Evolutionary conservation across 2,888 invertebrate genomes (phyloP).

Genomic region (Criorhina ranunculi): DNA sequence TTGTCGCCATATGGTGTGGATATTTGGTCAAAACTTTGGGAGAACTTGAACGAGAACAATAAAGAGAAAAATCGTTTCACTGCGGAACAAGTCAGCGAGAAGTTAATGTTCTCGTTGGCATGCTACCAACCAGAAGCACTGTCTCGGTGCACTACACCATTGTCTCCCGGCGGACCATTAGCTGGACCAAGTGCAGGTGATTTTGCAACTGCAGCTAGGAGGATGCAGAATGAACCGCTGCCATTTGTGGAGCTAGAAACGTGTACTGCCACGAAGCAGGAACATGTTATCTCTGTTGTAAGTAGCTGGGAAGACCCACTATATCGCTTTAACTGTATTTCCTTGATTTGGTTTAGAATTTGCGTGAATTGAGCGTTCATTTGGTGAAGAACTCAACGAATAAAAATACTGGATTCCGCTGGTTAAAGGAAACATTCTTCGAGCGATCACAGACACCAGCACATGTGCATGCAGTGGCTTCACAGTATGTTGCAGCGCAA

Average conservation of each 20-base stretch:
- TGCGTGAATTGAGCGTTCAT: constrained; percentile 94
- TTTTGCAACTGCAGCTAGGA: constrained; percentile 83
- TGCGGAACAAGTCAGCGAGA: constrained; percentile 90
- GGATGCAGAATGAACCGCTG: constrained; percentile 86
- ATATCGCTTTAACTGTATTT: background rate
- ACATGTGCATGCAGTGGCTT: constrained; percentile 92
- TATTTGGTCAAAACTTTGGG: constrained; percentile 93
- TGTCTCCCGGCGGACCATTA: constrained; percentile 89
- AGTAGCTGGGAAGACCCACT: constrained; percentile 81
- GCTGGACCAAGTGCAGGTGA: constrained; percentile 85
- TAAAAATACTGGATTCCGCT: constrained; percentile 84
- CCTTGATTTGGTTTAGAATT: constrained; percentile 86
- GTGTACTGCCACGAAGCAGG: constrained; percentile 94
- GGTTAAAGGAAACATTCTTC: constrained; percentile 84
- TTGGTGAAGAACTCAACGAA: constrained; percentile 88
- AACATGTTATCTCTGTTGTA: constrained; percentile 94
- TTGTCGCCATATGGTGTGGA: constrained; percentile 92
- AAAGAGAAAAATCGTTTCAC: constrained; percentile 88
- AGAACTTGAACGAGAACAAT: constrained; percentile 87
- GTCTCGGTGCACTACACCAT: constrained; percentile 93
- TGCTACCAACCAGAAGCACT: constrained; percentile 95
- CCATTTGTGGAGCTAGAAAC: constrained; percentile 93
- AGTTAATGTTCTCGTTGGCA: constrained; percentile 91
- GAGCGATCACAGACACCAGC: constrained; percentile 87
- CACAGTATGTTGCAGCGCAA: constrained; percentile 92